Evolutionary conservation across 2,113 vertebrate genomes (phyloP).

Genomic region (Lycocorax pyrrhopterus): DNA sequence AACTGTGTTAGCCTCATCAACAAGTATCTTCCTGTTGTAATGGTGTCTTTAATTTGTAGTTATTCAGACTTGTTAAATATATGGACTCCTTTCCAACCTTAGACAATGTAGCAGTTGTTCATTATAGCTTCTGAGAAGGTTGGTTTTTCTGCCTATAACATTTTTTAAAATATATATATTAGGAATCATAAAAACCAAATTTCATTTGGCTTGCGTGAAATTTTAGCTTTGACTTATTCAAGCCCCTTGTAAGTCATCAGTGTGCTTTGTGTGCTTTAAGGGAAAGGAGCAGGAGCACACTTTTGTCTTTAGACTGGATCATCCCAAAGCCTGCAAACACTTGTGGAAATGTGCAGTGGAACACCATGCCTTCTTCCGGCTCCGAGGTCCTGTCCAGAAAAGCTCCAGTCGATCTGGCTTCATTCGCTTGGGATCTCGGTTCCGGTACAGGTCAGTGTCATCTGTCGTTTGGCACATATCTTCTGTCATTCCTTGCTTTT

Average conservation of each 20-base stretch:
- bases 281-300: conserved; percentile 99
- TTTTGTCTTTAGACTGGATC: conserved; percentile 95
- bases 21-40: neutral
- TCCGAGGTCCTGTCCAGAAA: conserved; percentile 91
- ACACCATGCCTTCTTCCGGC: conserved; percentile 95
- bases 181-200: neutral
- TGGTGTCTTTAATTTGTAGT: neutral
- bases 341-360: conserved; percentile 98
- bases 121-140: neutral
- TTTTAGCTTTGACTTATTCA: neutral
- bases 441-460: conserved; percentile 89
- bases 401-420: conserved; percentile 83
- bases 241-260: neutral
- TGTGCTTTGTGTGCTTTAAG: conserved; percentile 67
- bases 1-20: neutral
- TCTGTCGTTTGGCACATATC: accelerated
- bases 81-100: neutral
- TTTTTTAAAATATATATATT: neutral
- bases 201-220: neutral
- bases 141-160: neutral
- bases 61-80: neutral
- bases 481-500: neutral
- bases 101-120: neutral
- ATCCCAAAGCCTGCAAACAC: conserved; percentile 97
- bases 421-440: conserved; percentile 94